Conservation (phyloP, 1,140 invertebrate genomes). For the Trichonephila clavipes region DNA sequence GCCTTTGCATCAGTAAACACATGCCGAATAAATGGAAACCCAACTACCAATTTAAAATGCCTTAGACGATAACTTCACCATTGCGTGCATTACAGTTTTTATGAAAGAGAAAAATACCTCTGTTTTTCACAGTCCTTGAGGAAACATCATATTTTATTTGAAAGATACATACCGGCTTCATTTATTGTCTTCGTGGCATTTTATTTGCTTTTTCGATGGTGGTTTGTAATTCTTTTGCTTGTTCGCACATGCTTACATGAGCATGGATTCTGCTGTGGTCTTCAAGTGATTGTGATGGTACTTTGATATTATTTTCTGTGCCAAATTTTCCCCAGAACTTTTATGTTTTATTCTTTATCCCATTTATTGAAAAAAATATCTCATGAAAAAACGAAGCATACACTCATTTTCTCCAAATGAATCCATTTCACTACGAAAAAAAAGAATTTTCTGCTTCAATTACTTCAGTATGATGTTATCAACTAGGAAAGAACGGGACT, state of each 20-base stretch:
- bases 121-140: background rate
- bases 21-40: background rate
- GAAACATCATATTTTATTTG: background rate
- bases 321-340: background rate
- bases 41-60: background rate
- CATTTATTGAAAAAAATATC: background rate
- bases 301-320: background rate
- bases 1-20: background rate
- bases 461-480: background rate
- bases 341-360: background rate
- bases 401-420: background rate
- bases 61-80: background rate
- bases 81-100: background rate
- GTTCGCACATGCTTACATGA: background rate
- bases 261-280: background rate
- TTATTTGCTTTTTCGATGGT: background rate
- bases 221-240: background rate
- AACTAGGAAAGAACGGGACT: background rate
- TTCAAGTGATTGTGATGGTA: background rate
- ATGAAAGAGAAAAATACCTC: background rate
- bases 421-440: background rate
- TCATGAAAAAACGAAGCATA: background rate
- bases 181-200: constrained; percentile 7
- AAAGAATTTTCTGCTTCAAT: background rate
- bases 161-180: background rate